Evolutionary conservation across 2,113 vertebrate species (phyloP).

Genomic region (Rana temporaria): DNA sequence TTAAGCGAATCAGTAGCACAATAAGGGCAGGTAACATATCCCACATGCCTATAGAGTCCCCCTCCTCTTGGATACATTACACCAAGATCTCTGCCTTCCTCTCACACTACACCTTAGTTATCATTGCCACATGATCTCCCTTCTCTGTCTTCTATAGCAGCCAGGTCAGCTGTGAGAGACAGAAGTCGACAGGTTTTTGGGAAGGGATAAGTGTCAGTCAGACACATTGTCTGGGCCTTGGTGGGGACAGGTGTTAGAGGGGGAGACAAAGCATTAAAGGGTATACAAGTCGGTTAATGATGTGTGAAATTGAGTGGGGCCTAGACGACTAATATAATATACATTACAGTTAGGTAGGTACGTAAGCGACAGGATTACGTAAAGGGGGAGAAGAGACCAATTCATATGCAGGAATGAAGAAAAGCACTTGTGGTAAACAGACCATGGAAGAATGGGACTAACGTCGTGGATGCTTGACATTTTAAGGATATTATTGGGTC

Average conservation of each 20-base stretch:
- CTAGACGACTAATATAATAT: conserved; percentile 20
- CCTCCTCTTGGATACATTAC: conserved; percentile 41
- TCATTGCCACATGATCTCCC: conserved; percentile 42
- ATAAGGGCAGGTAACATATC: conserved; percentile 52
- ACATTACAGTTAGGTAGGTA: conserved; percentile 22
- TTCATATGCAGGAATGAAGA: neutral
- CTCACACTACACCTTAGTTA: conserved; percentile 21
- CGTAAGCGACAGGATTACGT: neutral
- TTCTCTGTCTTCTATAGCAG: conserved; percentile 39
- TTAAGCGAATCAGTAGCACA: conserved; percentile 47
- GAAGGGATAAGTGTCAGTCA: conserved; percentile 70
- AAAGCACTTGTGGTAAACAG: neutral
- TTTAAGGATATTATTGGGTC: neutral
- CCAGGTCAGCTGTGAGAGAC: conserved; percentile 30
- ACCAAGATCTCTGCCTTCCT: conserved; percentile 42
- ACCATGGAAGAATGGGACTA: neutral
- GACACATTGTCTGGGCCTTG: conserved; percentile 68
- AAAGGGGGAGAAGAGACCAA: neutral
- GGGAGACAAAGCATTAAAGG: conserved; percentile 3
- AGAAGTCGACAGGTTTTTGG: conserved; percentile 59
- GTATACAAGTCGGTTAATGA: conserved; percentile 43
- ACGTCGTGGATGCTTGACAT: neutral
- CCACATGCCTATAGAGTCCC: conserved; percentile 40
- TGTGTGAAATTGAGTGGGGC: conserved; percentile 44
- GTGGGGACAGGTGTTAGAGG: conserved; percentile 52